These are phyloP conservation scores for Rhinopomastus cyanomelas DNA, from an alignment of 2,113 vertebrate species.

Conservation along the genomic window DNA sequence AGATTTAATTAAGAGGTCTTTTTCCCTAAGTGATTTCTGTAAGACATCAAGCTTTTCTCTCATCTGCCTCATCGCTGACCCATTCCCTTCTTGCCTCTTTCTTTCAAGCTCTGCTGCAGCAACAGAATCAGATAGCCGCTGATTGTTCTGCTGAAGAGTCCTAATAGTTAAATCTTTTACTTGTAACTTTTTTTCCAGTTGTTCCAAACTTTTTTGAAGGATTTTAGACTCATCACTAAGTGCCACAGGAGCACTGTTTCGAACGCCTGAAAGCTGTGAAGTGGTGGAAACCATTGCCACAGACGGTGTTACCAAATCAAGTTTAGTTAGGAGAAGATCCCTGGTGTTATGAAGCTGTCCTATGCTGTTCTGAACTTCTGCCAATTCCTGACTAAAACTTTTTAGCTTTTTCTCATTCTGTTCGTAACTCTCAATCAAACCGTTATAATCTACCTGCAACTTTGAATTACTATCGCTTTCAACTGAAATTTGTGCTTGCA, in stretches of 20 bases:
- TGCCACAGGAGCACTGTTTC: not conserved
- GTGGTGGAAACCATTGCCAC: not conserved
- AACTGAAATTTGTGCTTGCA: slow-evolving; percentile 86
- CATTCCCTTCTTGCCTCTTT: slow-evolving; percentile 72
- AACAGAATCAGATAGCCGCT: slow-evolving; percentile 83
- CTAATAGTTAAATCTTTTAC: slow-evolving; percentile 83
- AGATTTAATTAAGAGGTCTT: slow-evolving; percentile 94
- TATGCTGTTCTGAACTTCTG: slow-evolving; percentile 90
- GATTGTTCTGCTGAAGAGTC: slow-evolving; percentile 94
- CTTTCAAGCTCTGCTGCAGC: slow-evolving; percentile 81
- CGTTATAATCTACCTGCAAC: slow-evolving; percentile 89
- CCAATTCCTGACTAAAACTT: slow-evolving; percentile 87
- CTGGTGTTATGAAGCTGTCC: slow-evolving; percentile 89
- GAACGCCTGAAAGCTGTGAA: slow-evolving; percentile 4
- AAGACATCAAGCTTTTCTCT: slow-evolving; percentile 82
- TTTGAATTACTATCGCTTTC: slow-evolving; percentile 89
- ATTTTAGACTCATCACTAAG: slow-evolving; percentile 51
- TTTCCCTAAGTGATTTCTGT: slow-evolving; percentile 89
- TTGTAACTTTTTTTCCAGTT: slow-evolving; percentile 74
- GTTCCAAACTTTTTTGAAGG: slow-evolving; percentile 74
- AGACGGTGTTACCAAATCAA: slow-evolving; percentile 80
- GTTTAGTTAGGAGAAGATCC: slow-evolving; percentile 87
- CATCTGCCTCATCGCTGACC: slow-evolving; percentile 80
- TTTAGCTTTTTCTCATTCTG: slow-evolving; percentile 88
- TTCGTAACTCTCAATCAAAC: slow-evolving; percentile 92